Evolutionary conservation across 2,888 invertebrate species (phyloP), one percentile per base, ranked within the genome.

Genomic region (Malachius bipustulatus): DNA sequence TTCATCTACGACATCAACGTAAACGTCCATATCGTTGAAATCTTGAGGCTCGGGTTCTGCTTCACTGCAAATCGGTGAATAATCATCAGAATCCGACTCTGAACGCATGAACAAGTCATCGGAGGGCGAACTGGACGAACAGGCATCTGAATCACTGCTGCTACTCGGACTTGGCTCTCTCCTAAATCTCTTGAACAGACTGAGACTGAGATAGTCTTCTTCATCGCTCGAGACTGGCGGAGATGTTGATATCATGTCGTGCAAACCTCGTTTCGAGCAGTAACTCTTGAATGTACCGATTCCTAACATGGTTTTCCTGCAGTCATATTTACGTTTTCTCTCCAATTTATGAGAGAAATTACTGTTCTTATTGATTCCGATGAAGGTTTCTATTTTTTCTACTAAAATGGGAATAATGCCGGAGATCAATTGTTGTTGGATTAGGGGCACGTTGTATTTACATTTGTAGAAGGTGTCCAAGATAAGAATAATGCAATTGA

Each of bases 31-130:
- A n/a, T n/a, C n/a, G n/a, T n/a, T n/a, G n/a, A n/a, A n/a, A n/a
- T n/a, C n/a, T n/a, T n/a, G n/a, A n/a, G n/a, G n/a, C n/a, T 39
- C 27, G n/a, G 40, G 40, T 43, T 69, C 69, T n/a, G 55, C 57
- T 36, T 70, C 70, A 40, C 75, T 77, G 48, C 77, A 78, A 13
- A 78, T 72, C 1, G 78, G 78, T 35, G 78, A 78, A 52, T 75
- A 75, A 32, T 73, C 69, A 12, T 73, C 73, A 0, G 73, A 73
- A 54, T 73, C 73, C 2, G 70, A 70, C 37, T 52, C 54, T 30
- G 42, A 43, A n/a, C n/a, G n/a, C n/a, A n/a, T n/a, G n/a, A n/a
- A n/a, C n/a, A n/a, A n/a, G n/a, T n/a, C n/a, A n/a, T n/a, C n/a
- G n/a, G 50, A 46, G 32, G 47, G 37, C 47, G 47, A 47, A 4